A percentile compares a stretch with the other conserved stretches of the same genome.
Evolutionary conservation across 2,113 vertebrate species (phyloP).

Genomic region (Donacobius atricapilla): DNA sequence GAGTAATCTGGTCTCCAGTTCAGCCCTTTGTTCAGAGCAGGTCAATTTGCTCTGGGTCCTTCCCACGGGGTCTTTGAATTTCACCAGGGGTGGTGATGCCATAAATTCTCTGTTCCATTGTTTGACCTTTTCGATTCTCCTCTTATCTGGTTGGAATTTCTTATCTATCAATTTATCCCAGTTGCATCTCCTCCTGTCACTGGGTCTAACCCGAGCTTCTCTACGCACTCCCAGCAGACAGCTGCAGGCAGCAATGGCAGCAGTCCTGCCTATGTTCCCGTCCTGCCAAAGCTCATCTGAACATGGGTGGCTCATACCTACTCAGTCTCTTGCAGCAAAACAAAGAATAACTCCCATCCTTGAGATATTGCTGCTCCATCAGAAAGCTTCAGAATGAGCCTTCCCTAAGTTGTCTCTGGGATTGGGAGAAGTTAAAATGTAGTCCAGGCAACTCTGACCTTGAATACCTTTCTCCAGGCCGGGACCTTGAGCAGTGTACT

Average conservation of each 20-base stretch:
- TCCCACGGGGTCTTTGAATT: not conserved
- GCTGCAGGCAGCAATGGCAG: not conserved
- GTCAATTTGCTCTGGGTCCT: not conserved
- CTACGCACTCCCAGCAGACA: not conserved
- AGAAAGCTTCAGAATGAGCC: not conserved
- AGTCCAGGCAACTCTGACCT: not conserved
- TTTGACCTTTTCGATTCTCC: not conserved
- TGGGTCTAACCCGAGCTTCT: not conserved
- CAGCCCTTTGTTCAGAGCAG: not conserved
- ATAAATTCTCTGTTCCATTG: not conserved
- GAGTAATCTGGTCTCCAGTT: not conserved
- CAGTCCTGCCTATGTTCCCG: fast-evolving
- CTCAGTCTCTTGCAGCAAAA: not conserved
- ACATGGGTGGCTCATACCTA: not conserved
- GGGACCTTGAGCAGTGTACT: not conserved
- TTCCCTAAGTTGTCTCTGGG: not conserved
- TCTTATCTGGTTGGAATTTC: not conserved
- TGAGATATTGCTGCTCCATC: not conserved
- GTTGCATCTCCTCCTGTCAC: not conserved
- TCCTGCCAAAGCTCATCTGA: not conserved
- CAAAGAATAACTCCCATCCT: not conserved
- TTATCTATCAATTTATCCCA: not conserved
- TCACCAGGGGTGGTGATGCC: not conserved
- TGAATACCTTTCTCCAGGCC: not conserved
- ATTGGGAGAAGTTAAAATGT: not conserved